Evolutionary conservation across 1,140 invertebrate species (phyloP).

Genomic region (Trinorchestia longiramus): DNA sequence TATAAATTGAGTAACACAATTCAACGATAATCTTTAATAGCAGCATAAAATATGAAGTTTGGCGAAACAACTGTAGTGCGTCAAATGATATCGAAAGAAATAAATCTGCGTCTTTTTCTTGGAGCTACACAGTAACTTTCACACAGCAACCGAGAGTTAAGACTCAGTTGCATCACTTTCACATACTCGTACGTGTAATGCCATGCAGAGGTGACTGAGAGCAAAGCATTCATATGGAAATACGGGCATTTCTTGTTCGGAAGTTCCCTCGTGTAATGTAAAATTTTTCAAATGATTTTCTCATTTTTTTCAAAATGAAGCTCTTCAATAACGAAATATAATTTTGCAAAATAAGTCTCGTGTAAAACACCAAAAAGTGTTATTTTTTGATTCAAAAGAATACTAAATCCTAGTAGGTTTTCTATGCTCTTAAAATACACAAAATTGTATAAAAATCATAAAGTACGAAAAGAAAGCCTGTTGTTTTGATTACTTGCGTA

Average conservation of each 20-base stretch:
- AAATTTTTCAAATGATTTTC: too few species aligned
- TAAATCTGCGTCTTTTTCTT: too few species aligned
- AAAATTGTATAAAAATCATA: not conserved
- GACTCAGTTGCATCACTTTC: not conserved
- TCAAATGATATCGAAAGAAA: not conserved
- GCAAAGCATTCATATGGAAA: not conserved
- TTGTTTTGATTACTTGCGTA: not conserved
- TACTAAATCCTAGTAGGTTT: too few species aligned
- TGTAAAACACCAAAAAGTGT: too few species aligned
- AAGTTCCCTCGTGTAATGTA: too few species aligned
- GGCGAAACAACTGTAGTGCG: not conserved
- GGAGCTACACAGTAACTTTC: too few species aligned
- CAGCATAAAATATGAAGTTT: not conserved
- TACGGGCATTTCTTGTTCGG: too few species aligned
- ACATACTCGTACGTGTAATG: not conserved
- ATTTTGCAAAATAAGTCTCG: too few species aligned
- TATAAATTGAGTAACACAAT: not conserved
- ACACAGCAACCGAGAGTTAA: not conserved
- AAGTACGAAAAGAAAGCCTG: not conserved
- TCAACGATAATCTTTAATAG: not conserved
- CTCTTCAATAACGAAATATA: too few species aligned
- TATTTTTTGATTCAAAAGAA: too few species aligned
- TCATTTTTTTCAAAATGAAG: too few species aligned
- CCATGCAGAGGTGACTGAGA: not conserved
- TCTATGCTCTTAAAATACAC: not conserved